Conservation (phyloP, 2,888 invertebrate genomes). For the Tipula lateralis region DNA sequence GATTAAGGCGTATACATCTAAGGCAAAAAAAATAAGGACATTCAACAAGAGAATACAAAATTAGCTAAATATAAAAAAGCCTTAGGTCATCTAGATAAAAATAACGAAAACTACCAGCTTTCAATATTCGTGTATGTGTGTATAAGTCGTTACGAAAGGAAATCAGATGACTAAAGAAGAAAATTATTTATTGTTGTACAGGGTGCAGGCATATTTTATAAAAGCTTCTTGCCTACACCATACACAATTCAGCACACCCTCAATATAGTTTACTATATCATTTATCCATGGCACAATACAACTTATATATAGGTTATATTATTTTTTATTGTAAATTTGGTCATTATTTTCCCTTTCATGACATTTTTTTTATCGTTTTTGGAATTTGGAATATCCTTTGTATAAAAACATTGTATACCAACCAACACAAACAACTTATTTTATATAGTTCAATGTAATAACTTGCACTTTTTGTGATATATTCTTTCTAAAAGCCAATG, state of each 20-base stretch:
- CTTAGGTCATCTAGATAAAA: constrained; percentile 24
- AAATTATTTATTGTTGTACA: background rate
- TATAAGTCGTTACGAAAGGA: background rate
- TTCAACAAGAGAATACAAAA: constrained; percentile 19
- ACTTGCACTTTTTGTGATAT: background rate
- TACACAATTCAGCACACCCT: background rate
- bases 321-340: background rate
- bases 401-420: background rate
- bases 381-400: background rate
- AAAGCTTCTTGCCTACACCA: background rate
- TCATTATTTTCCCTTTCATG: constrained; percentile 11
- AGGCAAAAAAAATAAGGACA: background rate
- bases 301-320: background rate
- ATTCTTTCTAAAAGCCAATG: background rate
- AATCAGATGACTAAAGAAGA: background rate
- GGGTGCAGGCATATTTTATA: background rate
- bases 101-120: background rate
- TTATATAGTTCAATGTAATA: background rate
- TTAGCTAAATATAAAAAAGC: constrained; percentile 12
- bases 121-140: background rate
- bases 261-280: background rate
- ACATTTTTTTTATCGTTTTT: background rate
- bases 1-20: background rate
- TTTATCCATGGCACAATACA: background rate
- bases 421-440: background rate